Conservation (phyloP, 2,888 invertebrate species). For the Helleia helle region DNA sequence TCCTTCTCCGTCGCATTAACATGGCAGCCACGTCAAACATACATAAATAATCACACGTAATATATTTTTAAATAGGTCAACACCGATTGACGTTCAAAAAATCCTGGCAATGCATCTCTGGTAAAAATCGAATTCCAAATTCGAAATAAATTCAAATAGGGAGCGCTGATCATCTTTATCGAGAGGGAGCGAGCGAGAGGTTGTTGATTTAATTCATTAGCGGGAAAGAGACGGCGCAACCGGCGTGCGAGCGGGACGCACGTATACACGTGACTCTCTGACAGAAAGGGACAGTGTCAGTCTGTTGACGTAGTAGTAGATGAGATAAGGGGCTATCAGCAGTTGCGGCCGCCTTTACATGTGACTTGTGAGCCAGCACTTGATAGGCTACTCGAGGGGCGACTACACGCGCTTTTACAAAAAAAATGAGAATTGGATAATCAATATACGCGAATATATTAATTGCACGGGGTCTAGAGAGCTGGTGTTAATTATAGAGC, state of each 20-base stretch:
- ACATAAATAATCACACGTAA: neutral
- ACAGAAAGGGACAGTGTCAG: slow-evolving; percentile 39
- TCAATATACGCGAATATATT: too few species aligned
- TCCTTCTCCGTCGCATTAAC: neutral
- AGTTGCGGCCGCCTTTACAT: slow-evolving; percentile 43
- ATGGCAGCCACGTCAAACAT: neutral
- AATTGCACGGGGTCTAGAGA: too few species aligned
- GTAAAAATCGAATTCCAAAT: slow-evolving; percentile 45
- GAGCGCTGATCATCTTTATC: slow-evolving; percentile 51
- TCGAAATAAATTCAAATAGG: slow-evolving; percentile 56
- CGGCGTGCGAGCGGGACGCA: slow-evolving; percentile 38
- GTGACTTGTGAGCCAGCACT: slow-evolving; percentile 38
- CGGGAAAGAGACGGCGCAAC: slow-evolving; percentile 41
- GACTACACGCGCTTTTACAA: too few species aligned
- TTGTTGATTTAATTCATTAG: slow-evolving; percentile 74
- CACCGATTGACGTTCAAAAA: slow-evolving; percentile 10
- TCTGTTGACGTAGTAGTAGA: slow-evolving; percentile 70
- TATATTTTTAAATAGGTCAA: slow-evolving; percentile 6
- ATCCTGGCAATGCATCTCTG: slow-evolving; percentile 12
- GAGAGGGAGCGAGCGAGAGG: slow-evolving; percentile 66
- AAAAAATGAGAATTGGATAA: too few species aligned
- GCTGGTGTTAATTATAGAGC: too few species aligned
- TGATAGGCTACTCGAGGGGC: slow-evolving; percentile 21
- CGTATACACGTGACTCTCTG: slow-evolving; percentile 24
- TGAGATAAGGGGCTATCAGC: slow-evolving; percentile 71